Percentiles rank a stretch among this genome's conserved stretches.
Conservation (phyloP, 2,113 vertebrate species). For the Lagopus muta region DNA sequence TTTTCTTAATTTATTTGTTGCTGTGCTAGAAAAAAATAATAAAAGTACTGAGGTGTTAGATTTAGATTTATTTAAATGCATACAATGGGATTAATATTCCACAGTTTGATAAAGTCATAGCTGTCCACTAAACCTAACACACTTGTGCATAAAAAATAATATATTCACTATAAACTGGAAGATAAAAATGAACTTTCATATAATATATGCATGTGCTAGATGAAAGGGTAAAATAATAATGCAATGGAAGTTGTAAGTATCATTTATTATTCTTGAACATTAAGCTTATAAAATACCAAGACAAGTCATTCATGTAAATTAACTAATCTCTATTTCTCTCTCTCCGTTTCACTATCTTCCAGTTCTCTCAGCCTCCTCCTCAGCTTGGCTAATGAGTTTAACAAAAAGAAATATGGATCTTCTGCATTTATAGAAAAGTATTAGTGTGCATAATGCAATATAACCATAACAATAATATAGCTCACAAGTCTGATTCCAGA, state of each 20-base stretch:
- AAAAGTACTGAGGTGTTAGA: background rate
- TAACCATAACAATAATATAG: background rate
- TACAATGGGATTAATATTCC: background rate
- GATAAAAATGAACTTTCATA: background rate
- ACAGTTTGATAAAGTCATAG: background rate
- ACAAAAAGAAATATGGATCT: background rate
- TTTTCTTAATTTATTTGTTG: background rate
- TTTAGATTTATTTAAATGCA: background rate
- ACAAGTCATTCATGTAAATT: background rate
- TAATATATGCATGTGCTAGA: accelerated
- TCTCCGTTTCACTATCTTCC: background rate
- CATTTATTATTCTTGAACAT: background rate
- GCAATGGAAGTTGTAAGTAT: background rate
- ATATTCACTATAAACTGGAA: background rate
- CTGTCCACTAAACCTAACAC: background rate
- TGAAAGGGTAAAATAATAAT: background rate
- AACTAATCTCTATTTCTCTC: background rate
- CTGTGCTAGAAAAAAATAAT: background rate
- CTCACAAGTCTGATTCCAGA: background rate
- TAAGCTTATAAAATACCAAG: background rate
- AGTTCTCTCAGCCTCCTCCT: background rate
- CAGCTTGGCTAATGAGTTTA: background rate
- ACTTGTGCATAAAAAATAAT: background rate
- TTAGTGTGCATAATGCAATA: accelerated
- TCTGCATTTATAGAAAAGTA: background rate